Evolutionary conservation across 1,140 invertebrate species (phyloP).

Genomic region (Cydia fagiglandana): DNA sequence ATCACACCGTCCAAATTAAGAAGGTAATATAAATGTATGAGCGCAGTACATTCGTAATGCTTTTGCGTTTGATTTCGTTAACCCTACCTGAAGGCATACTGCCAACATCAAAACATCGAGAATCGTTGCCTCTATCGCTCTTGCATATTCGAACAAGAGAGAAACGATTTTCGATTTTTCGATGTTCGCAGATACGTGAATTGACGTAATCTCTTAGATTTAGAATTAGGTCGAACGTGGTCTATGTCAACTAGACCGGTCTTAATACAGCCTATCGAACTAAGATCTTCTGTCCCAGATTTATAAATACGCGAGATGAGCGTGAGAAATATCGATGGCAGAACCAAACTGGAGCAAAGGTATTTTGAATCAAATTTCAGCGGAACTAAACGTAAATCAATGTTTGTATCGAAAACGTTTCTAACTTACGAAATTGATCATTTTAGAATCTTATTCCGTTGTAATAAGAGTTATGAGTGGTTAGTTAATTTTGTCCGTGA

Average conservation of each 20-base stretch:
- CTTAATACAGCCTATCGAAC: conserved; percentile 27
- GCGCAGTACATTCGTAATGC: not conserved
- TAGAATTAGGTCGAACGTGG: conserved; percentile 30
- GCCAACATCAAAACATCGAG: too few relatives aligned
- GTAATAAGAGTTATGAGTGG: too few relatives aligned
- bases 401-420: not conserved
- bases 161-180: not conserved
- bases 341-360: not conserved
- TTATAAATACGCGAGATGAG: not conserved
- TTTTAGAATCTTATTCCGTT: too few relatives aligned
- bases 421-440: not conserved
- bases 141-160: too few relatives aligned
- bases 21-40: conserved; percentile 16
- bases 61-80: not conserved
- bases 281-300: conserved; percentile 16
- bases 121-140: too few relatives aligned
- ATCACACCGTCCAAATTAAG: not conserved
- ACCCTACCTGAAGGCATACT: not conserved
- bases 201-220: conserved; percentile 28
- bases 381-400: not conserved
- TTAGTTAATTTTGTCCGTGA: too few relatives aligned
- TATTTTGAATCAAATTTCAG: not conserved
- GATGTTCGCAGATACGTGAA: not conserved
- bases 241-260: conserved; percentile 16
- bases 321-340: conserved; percentile 3